Evolutionary conservation across 1,140 invertebrate species (phyloP).

Genomic region (Ostrea edulis): DNA sequence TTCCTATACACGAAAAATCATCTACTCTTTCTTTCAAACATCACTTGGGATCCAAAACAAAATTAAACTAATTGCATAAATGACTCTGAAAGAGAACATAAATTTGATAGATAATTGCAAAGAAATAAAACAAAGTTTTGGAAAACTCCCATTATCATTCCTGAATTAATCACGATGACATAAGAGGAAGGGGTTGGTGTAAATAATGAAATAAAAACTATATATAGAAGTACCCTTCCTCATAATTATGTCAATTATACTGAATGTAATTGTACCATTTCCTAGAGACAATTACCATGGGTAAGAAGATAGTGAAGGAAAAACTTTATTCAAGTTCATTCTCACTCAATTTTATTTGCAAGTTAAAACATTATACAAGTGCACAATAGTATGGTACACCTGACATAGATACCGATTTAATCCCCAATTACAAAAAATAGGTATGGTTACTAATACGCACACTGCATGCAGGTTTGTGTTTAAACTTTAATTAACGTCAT

Average conservation of each 20-base stretch:
- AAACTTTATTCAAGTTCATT: background rate
- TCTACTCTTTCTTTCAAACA: background rate
- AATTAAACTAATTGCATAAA: background rate
- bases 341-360: background rate
- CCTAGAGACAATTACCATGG: background rate
- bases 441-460: background rate
- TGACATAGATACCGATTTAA: background rate
- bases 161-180: background rate
- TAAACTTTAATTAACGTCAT: conserved; percentile 32
- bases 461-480: background rate
- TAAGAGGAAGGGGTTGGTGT: conserved; percentile 1
- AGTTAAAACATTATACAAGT: background rate
- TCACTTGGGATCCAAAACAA: conserved; percentile 2
- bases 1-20: background rate
- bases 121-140: background rate
- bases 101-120: background rate
- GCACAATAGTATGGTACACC: background rate
- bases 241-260: background rate
- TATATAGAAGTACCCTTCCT: background rate
- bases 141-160: background rate
- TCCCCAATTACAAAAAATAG: background rate
- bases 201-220: background rate
- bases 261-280: background rate
- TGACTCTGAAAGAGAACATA: background rate
- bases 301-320: background rate